phyloP scores from a whole-genome alignment of 2,113 vertebrate genomes.

The Zosterops lateralis region DNA sequence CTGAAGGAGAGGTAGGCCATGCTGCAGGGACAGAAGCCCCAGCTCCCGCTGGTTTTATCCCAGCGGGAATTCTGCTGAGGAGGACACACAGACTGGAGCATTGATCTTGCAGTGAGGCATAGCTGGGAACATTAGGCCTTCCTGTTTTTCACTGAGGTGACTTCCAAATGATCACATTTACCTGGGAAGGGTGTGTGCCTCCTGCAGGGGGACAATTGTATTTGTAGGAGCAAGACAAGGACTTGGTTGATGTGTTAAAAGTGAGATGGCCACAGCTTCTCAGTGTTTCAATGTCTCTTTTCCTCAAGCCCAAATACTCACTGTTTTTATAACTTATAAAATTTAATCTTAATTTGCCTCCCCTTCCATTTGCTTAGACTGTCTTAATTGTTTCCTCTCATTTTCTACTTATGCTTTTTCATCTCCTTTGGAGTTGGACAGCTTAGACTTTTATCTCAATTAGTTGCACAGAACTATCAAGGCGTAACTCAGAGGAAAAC shows the following conservation, averaged over 20 bases:
- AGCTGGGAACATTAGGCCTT: background rate
- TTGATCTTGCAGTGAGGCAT: accelerated
- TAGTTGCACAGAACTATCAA: background rate
- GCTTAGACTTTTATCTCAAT: background rate
- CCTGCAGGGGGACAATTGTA: background rate
- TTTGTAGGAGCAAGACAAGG: background rate
- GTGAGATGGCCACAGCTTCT: background rate
- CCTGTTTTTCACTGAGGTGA: background rate
- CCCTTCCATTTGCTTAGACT: background rate
- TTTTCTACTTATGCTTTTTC: background rate
- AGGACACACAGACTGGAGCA: background rate
- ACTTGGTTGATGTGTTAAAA: background rate
- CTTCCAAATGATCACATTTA: background rate
- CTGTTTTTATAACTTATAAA: background rate
- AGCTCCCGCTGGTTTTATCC: background rate
- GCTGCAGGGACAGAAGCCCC: background rate
- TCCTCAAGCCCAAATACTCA: background rate
- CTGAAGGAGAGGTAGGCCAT: background rate
- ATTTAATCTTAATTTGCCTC: background rate
- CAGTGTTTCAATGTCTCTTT: background rate
- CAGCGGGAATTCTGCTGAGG: background rate
- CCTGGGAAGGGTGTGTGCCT: background rate
- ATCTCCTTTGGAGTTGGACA: background rate
- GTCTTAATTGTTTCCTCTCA: background rate
- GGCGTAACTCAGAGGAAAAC: background rate